Base-by-base conservation (phyloP, 2,113 vertebrate species). In the Cyphomyrus plagiostoma region DNA sequence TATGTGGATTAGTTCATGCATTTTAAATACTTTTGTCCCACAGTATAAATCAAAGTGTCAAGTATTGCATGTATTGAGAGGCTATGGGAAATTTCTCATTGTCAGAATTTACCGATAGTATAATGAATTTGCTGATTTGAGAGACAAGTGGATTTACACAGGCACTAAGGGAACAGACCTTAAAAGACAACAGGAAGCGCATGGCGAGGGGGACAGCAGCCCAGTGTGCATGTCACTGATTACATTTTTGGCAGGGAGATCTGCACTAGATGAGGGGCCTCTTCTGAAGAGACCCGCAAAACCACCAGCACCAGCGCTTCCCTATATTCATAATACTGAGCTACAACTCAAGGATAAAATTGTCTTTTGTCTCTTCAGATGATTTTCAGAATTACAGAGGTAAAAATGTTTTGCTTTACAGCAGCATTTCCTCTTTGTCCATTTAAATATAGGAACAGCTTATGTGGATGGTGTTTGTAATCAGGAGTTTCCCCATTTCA, bases 1-100 rank as follows among this genome's bases (percentile, higher is more conserved):
- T 92, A 94, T 94, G 93, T 94, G 94, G 93, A 95, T 91, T 94
- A 92, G 91, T 92, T 94, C 93, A 93, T 93, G 91, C 92, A 92
- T 94, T 92, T 88, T 90, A 92, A 93, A 94, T 92, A 89, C 85
- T 90, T 30, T 6, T 46, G 42, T 45, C 46, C 39, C 45, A 62
- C 9, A 91, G 90, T 92, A 92, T 90, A 93, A 92, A 94, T 92
- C 90, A 91, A 92, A 91, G 92, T 91, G 89, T 92, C 89, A 90
- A 92, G 94, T 90, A 46, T 66, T 66, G n/a, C 42, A 23, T 46
- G 21, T 35, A 70, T 42, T 9, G 21, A 62, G 23, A 21, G 42
- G 56, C 87, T 58, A n/a, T 23, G 17, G 53, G 53, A 39, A 66
- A 46, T 39, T n/a, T 74, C 26, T 74, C 70, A 74, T 35, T 74